Base-by-base conservation (phyloP, 1,140 invertebrate species). In the Leptonema lineaticorne region DNA sequence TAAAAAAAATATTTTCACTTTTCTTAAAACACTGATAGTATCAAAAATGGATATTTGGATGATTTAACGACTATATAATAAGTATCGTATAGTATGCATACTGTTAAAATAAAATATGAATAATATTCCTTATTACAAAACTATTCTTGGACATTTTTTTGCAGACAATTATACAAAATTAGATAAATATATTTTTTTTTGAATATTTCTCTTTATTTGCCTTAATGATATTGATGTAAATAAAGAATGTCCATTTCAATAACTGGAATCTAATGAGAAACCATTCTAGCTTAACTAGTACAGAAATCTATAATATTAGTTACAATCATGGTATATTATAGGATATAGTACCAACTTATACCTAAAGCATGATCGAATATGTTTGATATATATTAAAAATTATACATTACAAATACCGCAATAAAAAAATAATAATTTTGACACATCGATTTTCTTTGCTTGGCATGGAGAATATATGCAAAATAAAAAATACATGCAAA, bases 1-100 rank as follows among this genome's bases (percentile, higher is more conserved):
- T 68, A 60, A 71, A 63, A 71, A 71, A 71, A 68, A 68, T 71
- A 71, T 68, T 30, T 71, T 64, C 24, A 50, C 24, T 50, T 16
- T 24, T n/a, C 45, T 62, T n/a, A 45, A 53, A 53, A 62, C 37
- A 45, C 24, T 0, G 30, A 62, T 62, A 41, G 24, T 62, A 62
- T 62, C 33, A 41, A 62, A 62, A 62, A 62, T 62, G 30, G 33
- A 59, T 45, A 45, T 62, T 62, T 37, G 50, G 50, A 53, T 53
- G 18, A 53, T 53, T 53, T 24, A 26, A 53, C 9, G 50, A 53
- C 50, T 53, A 53, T n/a, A n/a, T 53, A 7, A 53, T 26, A 53
- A n/a, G 37, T 11, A 41, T 41, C 37, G 9, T 41, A 4, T 41
- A 33, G 11, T 33, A 41, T 41, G 9, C 16, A 41, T 41, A 41